phyloP scores from a whole-genome alignment of 2,888 invertebrate genomes.

The Ceriagrion tenellum region DNA sequence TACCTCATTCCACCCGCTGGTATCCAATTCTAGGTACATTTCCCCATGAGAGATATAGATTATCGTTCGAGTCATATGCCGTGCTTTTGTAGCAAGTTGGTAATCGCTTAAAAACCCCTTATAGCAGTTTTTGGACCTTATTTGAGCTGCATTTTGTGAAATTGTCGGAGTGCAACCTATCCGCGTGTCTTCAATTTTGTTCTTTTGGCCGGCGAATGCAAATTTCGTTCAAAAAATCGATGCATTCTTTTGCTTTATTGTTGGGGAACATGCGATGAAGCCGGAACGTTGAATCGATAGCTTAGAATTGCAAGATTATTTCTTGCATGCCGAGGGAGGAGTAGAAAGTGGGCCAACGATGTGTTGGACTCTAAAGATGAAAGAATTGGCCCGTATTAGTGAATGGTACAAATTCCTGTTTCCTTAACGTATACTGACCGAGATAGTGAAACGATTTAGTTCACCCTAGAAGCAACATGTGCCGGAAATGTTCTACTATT shows the following conservation, averaged over 20 bases:
- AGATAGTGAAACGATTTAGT: not conserved
- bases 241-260: not conserved
- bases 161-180: too few relatives aligned
- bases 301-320: not conserved
- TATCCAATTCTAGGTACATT: too few relatives aligned
- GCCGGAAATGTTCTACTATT: too few relatives aligned
- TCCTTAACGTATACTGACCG: not conserved
- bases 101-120: too few relatives aligned
- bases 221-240: not conserved
- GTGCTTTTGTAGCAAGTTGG: too few relatives aligned
- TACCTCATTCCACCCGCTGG: too few relatives aligned
- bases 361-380: not conserved
- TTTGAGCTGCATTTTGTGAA: too few relatives aligned
- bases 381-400: not conserved
- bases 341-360: not conserved
- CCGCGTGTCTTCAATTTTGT: not conserved
- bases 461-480: not conserved
- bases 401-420: not conserved
- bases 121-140: too few relatives aligned
- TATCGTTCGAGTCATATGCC: too few relatives aligned
- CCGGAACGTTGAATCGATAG: not conserved
- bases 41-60: too few relatives aligned
- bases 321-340: not conserved
- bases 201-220: not conserved
- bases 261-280: not conserved